Percentiles rank a stretch among this genome's conserved stretches.
phyloP scores from a whole-genome alignment of 2,113 vertebrate genomes.

The Otus sunia region DNA sequence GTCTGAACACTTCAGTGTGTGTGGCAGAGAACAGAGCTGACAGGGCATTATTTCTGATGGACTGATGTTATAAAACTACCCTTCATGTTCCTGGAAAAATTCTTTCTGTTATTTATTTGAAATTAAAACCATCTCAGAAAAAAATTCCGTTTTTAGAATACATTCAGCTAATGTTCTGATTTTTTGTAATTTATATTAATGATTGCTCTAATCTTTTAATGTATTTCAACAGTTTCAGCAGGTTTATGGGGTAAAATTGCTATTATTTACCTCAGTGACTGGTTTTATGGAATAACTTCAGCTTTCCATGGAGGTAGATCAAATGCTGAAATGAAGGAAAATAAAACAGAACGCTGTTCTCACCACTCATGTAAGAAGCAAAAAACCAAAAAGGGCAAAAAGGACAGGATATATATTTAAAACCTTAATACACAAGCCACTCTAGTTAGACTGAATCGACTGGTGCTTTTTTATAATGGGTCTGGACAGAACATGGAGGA shows the following conservation, averaged over 20 bases:
- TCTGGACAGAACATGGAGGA: neutral
- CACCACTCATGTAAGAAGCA: neutral
- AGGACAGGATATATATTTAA: neutral
- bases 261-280: slow-evolving; percentile 66
- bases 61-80: slow-evolving; percentile 27
- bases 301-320: slow-evolving; percentile 46
- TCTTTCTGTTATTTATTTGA: slow-evolving; percentile 37
- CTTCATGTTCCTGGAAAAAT: neutral
- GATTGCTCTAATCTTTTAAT: slow-evolving; percentile 61
- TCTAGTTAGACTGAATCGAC: neutral
- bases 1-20: neutral
- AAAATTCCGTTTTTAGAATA: neutral
- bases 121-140: slow-evolving; percentile 33
- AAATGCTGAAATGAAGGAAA: slow-evolving; percentile 45
- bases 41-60: neutral
- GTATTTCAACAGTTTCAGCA: slow-evolving; percentile 69
- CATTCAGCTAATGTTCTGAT: slow-evolving; percentile 37
- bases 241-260: slow-evolving; percentile 65
- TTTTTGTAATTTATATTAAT: slow-evolving; percentile 39
- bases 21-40: neutral
- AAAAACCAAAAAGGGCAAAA: neutral
- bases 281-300: slow-evolving; percentile 56
- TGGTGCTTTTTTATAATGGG: neutral
- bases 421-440: neutral
- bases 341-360: slow-evolving; percentile 4